Evolutionary conservation across 2,797 vertebrate genomes (phyloP).

Genomic region (Scolopax rusticola): DNA sequence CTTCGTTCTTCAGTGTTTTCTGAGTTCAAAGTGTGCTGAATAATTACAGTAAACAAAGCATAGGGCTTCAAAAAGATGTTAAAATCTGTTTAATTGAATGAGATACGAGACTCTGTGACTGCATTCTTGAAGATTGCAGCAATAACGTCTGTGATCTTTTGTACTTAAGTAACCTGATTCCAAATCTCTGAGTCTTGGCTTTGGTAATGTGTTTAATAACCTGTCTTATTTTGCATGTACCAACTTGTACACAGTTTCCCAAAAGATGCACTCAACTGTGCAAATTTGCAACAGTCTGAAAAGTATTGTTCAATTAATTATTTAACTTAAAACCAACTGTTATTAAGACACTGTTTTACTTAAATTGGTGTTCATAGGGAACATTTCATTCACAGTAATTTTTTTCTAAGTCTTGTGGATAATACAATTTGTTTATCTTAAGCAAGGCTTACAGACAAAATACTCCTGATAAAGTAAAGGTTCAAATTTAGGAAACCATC

Average conservation of each 20-base stretch:
- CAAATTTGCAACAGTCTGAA: neutral
- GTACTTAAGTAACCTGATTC: neutral
- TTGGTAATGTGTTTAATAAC: neutral
- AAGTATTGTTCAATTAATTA: neutral
- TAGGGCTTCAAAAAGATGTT: neutral
- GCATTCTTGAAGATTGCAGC: neutral
- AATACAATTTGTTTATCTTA: fast-evolving
- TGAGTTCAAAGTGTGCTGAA: neutral
- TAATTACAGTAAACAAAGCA: conserved; percentile 8
- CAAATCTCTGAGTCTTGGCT: neutral
- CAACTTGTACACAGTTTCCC: neutral
- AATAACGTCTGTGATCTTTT: neutral
- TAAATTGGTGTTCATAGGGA: neutral
- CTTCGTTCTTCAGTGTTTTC: neutral
- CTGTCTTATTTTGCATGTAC: neutral
- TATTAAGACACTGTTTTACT: neutral
- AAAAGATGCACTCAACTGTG: neutral
- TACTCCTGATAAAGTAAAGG: neutral
- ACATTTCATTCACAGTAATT: neutral
- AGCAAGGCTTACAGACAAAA: neutral
- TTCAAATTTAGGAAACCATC: neutral
- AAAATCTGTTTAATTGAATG: neutral
- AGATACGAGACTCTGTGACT: neutral
- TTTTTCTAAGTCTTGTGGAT: neutral
- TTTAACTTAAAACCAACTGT: neutral